These are phyloP conservation scores for Helicoverpa zea DNA, from an alignment of 1,140 invertebrate species.

Conservation along the genomic window DNA sequence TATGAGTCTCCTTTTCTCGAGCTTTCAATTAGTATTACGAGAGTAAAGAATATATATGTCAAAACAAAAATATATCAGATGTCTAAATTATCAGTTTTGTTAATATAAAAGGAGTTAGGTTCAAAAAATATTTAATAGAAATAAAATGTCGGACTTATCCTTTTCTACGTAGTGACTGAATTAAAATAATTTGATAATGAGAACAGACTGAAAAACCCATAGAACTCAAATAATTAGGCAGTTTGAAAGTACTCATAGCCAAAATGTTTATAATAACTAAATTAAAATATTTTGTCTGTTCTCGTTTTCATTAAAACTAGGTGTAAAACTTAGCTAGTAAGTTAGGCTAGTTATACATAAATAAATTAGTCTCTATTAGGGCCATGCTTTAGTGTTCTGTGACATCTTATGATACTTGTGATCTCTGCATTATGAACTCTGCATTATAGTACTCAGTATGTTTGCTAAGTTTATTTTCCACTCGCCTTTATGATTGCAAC, in stretches of 20 bases:
- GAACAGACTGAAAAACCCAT: conserved; percentile 2
- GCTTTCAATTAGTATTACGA: conserved; percentile 81
- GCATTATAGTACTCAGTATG: conserved; percentile 10
- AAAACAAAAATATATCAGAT: conserved; percentile 27
- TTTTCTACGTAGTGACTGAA: conserved; percentile 46
- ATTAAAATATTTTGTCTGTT: background rate
- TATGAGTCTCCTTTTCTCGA: conserved; percentile 82
- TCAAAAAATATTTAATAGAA: background rate
- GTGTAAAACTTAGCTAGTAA: conserved; percentile 21
- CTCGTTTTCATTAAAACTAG: conserved; percentile 23
- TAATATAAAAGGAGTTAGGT: conserved; percentile 5
- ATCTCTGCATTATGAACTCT: conserved; percentile 45
- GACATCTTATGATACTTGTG: conserved; percentile 57
- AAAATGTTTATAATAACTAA: background rate
- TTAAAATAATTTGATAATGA: conserved; percentile 21
- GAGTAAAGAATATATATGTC: conserved; percentile 55
- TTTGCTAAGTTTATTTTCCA: conserved; percentile 32
- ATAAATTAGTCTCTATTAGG: conserved; percentile 41
- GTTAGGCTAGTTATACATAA: conserved; percentile 32
- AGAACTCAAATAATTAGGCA: too few species aligned
- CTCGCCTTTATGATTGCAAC: conserved; percentile 32
- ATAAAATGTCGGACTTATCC: conserved; percentile 27
- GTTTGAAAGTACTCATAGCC: too few species aligned
- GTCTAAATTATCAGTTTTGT: conserved; percentile 14
- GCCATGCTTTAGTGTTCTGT: conserved; percentile 58